Conservation (phyloP, 2,888 invertebrate genomes). For the Hydrotaea diabolus region DNA sequence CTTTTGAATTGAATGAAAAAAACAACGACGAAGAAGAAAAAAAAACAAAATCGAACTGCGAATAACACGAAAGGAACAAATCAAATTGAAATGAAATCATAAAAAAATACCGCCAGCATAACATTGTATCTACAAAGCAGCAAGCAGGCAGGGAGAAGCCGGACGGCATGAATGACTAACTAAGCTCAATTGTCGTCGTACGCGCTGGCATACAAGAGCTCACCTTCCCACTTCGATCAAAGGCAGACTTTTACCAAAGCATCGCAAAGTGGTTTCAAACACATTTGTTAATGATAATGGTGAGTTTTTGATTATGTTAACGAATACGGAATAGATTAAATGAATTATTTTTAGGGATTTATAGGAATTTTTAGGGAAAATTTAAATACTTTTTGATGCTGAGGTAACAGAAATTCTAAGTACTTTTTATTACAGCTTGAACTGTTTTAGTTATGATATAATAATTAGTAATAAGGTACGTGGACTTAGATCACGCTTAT, state of each 20-base stretch:
- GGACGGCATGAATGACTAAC: conserved; percentile 4
- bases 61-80: conserved; percentile 8
- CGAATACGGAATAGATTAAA: too few relatives aligned
- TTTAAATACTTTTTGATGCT: too few relatives aligned
- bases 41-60: conserved; percentile 16
- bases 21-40: too few relatives aligned
- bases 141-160: not conserved
- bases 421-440: too few relatives aligned
- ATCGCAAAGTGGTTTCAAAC: not conserved
- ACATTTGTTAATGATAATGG: too few relatives aligned
- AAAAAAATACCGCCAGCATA: not conserved
- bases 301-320: too few relatives aligned
- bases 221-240: not conserved
- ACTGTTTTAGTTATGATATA: too few relatives aligned
- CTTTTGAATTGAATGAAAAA: conserved; percentile 2
- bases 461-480: too few relatives aligned
- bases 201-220: not conserved
- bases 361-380: too few relatives aligned
- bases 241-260: not conserved
- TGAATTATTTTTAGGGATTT: too few relatives aligned
- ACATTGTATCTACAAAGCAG: conserved; percentile 4
- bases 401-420: too few relatives aligned
- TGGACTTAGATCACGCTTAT: too few relatives aligned
- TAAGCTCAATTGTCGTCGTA: conserved; percentile 14
- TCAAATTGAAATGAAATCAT: conserved; percentile 36